Evolutionary conservation across 2,797 vertebrate species (phyloP), one percentile per base, ranked within the genome.

Genomic region (Hybognathus amarus): DNA sequence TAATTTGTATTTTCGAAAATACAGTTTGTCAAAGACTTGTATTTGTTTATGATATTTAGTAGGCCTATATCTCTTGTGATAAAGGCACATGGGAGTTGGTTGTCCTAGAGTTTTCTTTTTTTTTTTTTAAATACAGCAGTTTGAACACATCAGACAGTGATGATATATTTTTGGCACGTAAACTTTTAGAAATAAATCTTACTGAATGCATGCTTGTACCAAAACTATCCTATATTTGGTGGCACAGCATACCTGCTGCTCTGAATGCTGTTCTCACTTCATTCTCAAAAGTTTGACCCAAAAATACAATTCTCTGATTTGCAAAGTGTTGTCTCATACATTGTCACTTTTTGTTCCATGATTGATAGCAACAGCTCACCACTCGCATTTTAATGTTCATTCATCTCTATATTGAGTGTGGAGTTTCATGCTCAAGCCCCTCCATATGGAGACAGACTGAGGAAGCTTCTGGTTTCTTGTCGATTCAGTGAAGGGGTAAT

Each of bases 381-480:
- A 54, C 50, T 74, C 20, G 38, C 6, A 54, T 73, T 33, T 74
- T 54, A 54, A 74, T 36, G 20, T 54, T 74, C 50, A 74, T 74
- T 54, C 27, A 74, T 54, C 30, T 54, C 71, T n/a, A 36, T 54
- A 73, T 18, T 50, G 17, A 74, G 71, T 15, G 20, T 30, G 9
- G 17, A 30, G 17, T 33, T 50, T 50, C 9, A n/a, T 54, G 71
- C 50, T 74, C 47, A 54, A 15, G 71, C 45, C 50, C 20, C 47
- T 74, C 50, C 71, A 36, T 75, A 38, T 75, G 50, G 33, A 75
- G 71, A 38, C 30, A 75, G 50, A 38, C 33, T 54, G 50, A 15
- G 20, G 15, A 50, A 54, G 50, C 71, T 75, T 75, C 50, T 75
- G 71, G 71, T 56, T 54, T n/a, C n/a, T 75, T 75, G 50, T 75